Percentiles rank a stretch among this genome's conserved stretches.
Conservation (phyloP, 1,140 invertebrate species). For the Drosophila subpulchrella region DNA sequence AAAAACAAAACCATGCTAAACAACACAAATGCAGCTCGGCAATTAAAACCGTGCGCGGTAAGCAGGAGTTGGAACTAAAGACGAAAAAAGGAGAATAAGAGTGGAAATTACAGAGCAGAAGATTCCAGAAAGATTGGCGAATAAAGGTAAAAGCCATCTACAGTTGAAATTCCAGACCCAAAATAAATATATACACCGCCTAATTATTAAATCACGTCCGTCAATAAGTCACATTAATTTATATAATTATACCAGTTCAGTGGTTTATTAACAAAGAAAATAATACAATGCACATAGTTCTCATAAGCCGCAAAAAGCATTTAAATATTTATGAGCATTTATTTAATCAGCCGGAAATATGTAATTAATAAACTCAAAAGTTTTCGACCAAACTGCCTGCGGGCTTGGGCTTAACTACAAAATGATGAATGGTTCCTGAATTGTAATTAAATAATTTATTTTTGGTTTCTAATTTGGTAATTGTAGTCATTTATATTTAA, state of each 20-base stretch:
- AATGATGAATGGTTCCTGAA: not conserved
- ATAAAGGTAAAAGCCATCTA: not conserved
- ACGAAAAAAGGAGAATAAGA: not conserved
- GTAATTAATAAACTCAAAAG: not conserved
- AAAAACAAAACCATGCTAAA: conserved; percentile 35
- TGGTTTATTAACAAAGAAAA: not conserved
- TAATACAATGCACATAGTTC: not conserved
- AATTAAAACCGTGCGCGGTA: conserved; percentile 35
- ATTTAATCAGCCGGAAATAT: not conserved
- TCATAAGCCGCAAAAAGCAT: not conserved
- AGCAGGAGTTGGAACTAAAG: conserved; percentile 1
- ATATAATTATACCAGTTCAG: not conserved
- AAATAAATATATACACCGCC: not conserved
- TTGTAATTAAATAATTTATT: not conserved
- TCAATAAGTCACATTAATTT: not conserved
- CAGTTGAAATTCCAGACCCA: too few species aligned
- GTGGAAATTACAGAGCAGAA: not conserved
- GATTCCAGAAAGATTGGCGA: not conserved
- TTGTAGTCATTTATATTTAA: not conserved
- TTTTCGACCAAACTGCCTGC: not conserved
- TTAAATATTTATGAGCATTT: not conserved
- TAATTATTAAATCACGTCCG: not conserved
- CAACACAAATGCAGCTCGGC: conserved; percentile 31
- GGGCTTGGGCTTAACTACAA: not conserved
- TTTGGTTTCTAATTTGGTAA: not conserved